Base-by-base conservation (phyloP, 1,140 invertebrate genomes). In the Steinernema khuongi region DNA sequence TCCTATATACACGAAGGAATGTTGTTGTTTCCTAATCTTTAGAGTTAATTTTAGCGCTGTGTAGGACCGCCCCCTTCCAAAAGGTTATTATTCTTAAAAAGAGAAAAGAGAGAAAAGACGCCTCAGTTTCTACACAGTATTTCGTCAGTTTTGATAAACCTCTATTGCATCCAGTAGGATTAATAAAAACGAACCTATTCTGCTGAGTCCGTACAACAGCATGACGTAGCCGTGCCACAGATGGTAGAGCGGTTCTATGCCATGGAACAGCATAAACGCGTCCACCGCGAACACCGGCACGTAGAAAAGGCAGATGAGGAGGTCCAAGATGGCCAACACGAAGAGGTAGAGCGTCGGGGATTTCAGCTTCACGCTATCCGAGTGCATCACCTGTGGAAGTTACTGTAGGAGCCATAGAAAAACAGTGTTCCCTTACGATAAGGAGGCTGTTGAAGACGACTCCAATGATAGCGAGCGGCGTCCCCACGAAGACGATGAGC, bases 221-320 rank as follows among this genome's bases (percentile, higher is more conserved):
- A 81, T 77, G 0, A 74, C 80, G 44, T 81, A 81, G 30, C 33
- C 67, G 71, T 81, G 80, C 80, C 80, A 81, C n/a, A 81, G 30
- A 26, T 81, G 77, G 50, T 81, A 77, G 1, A 81, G 71, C 2
- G 71, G 30, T 33, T 73, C 77, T 19, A 75, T 68, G 31, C 73
- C 44, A 44, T 79, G 73, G 50, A 81, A 81, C 19, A 81, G 78
- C 31, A 80, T 78, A 17, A 81, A 29, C 1, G 80, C 80, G 70
- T 81, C 80, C 17, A 81, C 74, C 1, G 80, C 79, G 67, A 81
- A 81, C 36, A 81, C 79, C 14, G 80, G 80, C 7, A 81, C 68
- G 68, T 81, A 81, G 67, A 81, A 77, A 1, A 77, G 33, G 68
- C 81, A 81, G 68, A 81, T 81, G n/a, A 81, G 67, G 0, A 77